Evolutionary conservation across 1,140 invertebrate genomes (phyloP).

Genomic region (Pseudomyrmex concolor): DNA sequence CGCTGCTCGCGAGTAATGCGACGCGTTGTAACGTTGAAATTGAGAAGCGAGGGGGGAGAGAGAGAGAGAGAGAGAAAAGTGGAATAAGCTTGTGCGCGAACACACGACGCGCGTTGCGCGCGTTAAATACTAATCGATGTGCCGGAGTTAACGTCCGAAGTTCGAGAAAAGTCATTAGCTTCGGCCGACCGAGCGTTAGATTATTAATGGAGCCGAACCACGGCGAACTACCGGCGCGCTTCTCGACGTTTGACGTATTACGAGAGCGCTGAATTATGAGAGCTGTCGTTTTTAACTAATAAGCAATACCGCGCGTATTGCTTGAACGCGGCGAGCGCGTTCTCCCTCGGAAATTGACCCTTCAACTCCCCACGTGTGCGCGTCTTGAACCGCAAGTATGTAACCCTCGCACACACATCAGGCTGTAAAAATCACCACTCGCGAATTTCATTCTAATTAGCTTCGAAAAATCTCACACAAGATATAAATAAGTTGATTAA

Average conservation of each 20-base stretch:
- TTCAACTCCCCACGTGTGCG: conserved; percentile 1
- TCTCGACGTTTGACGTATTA: conserved; percentile 58
- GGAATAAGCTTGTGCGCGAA: background rate
- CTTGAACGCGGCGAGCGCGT: conserved; percentile 17
- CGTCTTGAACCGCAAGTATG: conserved; percentile 1
- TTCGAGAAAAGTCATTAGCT: conserved; percentile 61
- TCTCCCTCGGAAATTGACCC: conserved; percentile 35
- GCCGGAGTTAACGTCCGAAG: conserved; percentile 53
- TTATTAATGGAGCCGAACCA: conserved; percentile 51
- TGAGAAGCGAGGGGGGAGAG: conserved; percentile 3
- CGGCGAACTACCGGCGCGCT: conserved; percentile 52
- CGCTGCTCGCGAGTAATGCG: conserved; percentile 7
- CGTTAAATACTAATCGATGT: conserved; percentile 58
- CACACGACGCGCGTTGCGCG: conserved; percentile 15
- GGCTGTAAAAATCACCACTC: background rate
- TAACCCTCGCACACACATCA: background rate
- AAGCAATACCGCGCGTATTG: conserved; percentile 45
- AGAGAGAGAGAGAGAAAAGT: background rate
- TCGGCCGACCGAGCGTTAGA: conserved; percentile 52
- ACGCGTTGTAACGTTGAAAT: conserved; percentile 2
- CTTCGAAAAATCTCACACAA: background rate
- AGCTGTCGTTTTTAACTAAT: conserved; percentile 58
- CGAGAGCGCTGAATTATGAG: conserved; percentile 50
- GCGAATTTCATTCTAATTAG: conserved; percentile 22
- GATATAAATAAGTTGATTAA: too few species aligned